Base-by-base conservation (phyloP, 1,140 invertebrate genomes). In the Uloborus diversus region DNA sequence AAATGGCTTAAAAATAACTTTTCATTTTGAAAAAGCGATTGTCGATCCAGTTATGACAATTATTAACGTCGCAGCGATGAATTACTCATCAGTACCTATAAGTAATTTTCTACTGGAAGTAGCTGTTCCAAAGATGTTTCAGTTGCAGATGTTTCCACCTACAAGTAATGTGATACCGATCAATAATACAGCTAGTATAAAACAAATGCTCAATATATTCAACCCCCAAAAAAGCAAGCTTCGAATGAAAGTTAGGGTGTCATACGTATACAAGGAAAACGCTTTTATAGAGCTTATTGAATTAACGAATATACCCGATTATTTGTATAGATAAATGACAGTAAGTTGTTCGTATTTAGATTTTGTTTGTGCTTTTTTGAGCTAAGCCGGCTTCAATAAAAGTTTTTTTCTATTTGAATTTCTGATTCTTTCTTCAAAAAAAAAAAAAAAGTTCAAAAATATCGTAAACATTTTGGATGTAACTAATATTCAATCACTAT, bases 61-160 rank as follows among this genome's bases (percentile, higher is more conserved):
- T 65, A 93, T 97, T 82, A 94, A 92, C 83, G 92, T 97, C 89
- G 90, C 91, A 78, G 94, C 95, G 79, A 90, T 90, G 79, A 95
- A 96, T 88, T 88, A 90, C 70, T 89, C 90, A 47, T 84, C 87
- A 71, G 88, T 88, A 65, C 90, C 91, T 71, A 90, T 99, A 84
- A 92, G 92, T 65, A 95, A 98, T 84, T 98, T 98, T 90, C 89
- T 96, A 83, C 97, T 99, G 87, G 94, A 98, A 91, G 96, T 94
- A 84, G 96, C 96, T 86, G 95, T 97, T 86, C 95, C 95, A 83
- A 94, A 93, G 89, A 94, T 96, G n/a, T 57, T 57, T 25, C 14
- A 57, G 23, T 25, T 57, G 14, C 14, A 96, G 88, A 93, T 99
- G 91, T 88, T 97, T 86, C 94, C 96, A 56, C 95, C 96, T 23